A percentile compares a stretch with the other conserved stretches of the same genome.
These are phyloP conservation scores for Chrysopa pallens DNA, from an alignment of 1,140 invertebrate genomes.

Conservation along the genomic window DNA sequence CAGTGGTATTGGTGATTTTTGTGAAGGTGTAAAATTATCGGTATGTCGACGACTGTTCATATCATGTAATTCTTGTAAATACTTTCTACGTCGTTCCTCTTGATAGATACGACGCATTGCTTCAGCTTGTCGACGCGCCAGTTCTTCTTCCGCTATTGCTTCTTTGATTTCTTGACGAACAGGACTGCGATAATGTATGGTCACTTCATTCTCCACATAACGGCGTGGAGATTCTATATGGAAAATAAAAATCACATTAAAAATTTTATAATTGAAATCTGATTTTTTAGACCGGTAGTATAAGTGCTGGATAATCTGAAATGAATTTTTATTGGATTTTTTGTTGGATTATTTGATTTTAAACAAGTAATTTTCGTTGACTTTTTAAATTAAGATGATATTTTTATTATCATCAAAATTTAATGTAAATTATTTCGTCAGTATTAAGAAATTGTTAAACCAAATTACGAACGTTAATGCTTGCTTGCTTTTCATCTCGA, in stretches of 20 bases:
- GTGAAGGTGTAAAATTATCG: slow-evolving; percentile 79
- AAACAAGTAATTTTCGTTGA: no score
- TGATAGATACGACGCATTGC: slow-evolving; percentile 79
- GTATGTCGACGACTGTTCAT: slow-evolving; percentile 78
- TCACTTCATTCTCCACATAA: slow-evolving; percentile 82
- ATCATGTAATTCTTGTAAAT: slow-evolving; percentile 77
- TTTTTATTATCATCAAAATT: no score
- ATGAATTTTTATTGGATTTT: no score
- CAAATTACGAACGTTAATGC: no score
- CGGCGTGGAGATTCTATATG: slow-evolving; percentile 59
- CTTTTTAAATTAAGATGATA: no score
- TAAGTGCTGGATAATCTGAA: no score
- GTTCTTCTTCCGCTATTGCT: slow-evolving; percentile 60
- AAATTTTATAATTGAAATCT: slow-evolving; percentile 1
- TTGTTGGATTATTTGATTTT: no score
- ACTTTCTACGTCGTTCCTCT: slow-evolving; percentile 71
- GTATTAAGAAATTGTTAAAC: no score
- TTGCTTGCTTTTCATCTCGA: no score
- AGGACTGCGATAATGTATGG: slow-evolving; percentile 78
- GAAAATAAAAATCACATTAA: slow-evolving; percentile 2
- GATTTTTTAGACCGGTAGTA: no score
- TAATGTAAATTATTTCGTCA: no score
- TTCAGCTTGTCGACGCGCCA: slow-evolving; percentile 67
- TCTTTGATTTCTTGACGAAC: slow-evolving; percentile 70
- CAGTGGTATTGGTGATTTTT: slow-evolving; percentile 82